phyloP scores from a whole-genome alignment of 30 jellyfish, hydroid and myxozoan species.

The Aurelia aurita region DNA sequence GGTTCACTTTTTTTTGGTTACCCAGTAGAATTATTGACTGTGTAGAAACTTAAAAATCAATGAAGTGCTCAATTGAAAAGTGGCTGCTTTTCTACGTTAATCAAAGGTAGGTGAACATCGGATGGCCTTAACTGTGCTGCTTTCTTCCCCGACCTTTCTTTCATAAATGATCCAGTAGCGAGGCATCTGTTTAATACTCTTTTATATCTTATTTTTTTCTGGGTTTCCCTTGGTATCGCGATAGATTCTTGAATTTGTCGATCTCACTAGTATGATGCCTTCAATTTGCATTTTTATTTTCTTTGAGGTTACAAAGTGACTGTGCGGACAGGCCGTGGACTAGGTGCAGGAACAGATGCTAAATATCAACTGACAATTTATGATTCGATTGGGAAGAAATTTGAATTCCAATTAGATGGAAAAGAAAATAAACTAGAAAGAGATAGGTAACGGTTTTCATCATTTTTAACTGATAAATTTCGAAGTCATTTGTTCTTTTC shows the following conservation, averaged over 20 bases:
- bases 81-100: background rate
- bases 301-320: constrained; percentile 44
- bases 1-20: too few species aligned
- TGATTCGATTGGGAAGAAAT: background rate
- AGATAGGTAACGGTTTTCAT: constrained; percentile 21
- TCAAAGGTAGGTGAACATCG: too few species aligned
- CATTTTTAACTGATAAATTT: too few species aligned
- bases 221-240: background rate
- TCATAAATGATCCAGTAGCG: too few species aligned
- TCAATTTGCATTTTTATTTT: background rate
- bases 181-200: too few species aligned
- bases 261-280: too few species aligned
- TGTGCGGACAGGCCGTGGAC: constrained; percentile 63
- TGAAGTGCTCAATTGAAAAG: too few species aligned
- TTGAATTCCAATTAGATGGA: constrained; percentile 25
- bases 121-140: too few species aligned
- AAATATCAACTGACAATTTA: background rate
- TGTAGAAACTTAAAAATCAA: too few species aligned
- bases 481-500: background rate
- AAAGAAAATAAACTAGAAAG: constrained; percentile 20
- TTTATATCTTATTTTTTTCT: too few species aligned
- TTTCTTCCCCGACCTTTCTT: background rate
- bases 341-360: constrained; percentile 73
- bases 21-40: too few species aligned
- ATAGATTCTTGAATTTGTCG: background rate